Evolutionary conservation across 2,888 invertebrate species (phyloP).

Genomic region (Himalopsyche tibetana): DNA sequence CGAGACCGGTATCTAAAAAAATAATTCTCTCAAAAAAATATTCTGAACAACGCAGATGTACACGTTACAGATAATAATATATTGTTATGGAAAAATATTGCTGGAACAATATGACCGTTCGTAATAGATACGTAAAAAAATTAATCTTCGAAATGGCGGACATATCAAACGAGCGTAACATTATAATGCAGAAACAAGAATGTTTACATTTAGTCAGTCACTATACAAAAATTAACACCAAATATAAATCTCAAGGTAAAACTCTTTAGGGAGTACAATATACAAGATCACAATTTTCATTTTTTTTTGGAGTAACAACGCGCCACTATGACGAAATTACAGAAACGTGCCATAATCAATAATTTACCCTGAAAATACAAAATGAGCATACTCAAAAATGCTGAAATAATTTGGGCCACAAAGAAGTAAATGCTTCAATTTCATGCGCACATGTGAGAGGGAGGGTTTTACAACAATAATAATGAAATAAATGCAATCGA

Average conservation of each 20-base stretch:
- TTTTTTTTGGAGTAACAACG: conserved; percentile 28
- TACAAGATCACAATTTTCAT: conserved; percentile 37
- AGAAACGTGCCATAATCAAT: conserved; percentile 9
- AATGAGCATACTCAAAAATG: conserved; percentile 24
- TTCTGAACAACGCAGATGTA: not conserved
- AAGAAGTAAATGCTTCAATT: not conserved
- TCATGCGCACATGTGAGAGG: not conserved
- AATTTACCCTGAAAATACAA: conserved; percentile 48
- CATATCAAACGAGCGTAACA: conserved; percentile 31
- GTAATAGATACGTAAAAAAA: conserved; percentile 36
- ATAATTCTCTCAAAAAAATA: conserved; percentile 44
- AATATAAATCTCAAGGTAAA: conserved; percentile 47
- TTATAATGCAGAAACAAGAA: conserved; percentile 37
- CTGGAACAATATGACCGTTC: conserved; percentile 27
- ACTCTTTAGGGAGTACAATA: conserved; percentile 24
- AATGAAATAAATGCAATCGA: conserved; percentile 20
- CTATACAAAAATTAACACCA: conserved; percentile 45
- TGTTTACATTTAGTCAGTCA: conserved; percentile 46
- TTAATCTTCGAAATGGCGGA: conserved; percentile 27
- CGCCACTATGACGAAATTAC: not conserved
- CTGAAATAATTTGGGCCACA: not conserved
- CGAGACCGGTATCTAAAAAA: conserved; percentile 28
- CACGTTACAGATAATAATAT: conserved; percentile 31
- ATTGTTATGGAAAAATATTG: conserved; percentile 45
- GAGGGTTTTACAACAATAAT: not conserved